phyloP scores from a whole-genome alignment of 53 echinoderm and acorn worm genomes.

The Pentamera pediparva region DNA sequence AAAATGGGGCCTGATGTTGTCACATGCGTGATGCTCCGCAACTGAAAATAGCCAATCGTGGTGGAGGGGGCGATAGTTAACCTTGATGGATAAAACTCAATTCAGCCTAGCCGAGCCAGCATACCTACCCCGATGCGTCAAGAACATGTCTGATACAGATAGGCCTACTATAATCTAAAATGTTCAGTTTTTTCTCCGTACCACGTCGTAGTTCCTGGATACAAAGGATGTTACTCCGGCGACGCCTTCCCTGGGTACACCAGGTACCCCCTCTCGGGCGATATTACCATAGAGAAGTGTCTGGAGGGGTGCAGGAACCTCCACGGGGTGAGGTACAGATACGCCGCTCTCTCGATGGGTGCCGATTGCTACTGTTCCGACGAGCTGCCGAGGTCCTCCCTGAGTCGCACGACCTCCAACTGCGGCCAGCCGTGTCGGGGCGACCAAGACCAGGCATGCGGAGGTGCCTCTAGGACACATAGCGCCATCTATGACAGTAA shows the following conservation, averaged over 20 bases:
- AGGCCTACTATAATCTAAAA: too few species aligned
- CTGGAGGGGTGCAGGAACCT: neutral
- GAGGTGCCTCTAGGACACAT: neutral
- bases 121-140: too few species aligned
- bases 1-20: too few species aligned
- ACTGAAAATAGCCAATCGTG: too few species aligned
- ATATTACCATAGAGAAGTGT: neutral
- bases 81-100: too few species aligned
- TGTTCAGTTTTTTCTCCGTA: neutral
- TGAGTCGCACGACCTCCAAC: neutral
- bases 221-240: constrained; percentile 4
- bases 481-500: constrained; percentile 13
- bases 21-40: too few species aligned
- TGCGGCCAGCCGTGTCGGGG: neutral
- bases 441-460: neutral
- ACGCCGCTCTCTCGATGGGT: neutral
- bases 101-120: too few species aligned
- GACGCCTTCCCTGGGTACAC: neutral
- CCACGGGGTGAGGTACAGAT: too few species aligned
- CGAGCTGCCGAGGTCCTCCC: neutral
- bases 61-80: too few species aligned
- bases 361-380: constrained; percentile 1
- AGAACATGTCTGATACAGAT: neutral
- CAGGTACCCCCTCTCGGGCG: neutral
- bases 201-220: neutral